Conservation (phyloP, 2,113 vertebrate species). For the Mormoops blainvillei region DNA sequence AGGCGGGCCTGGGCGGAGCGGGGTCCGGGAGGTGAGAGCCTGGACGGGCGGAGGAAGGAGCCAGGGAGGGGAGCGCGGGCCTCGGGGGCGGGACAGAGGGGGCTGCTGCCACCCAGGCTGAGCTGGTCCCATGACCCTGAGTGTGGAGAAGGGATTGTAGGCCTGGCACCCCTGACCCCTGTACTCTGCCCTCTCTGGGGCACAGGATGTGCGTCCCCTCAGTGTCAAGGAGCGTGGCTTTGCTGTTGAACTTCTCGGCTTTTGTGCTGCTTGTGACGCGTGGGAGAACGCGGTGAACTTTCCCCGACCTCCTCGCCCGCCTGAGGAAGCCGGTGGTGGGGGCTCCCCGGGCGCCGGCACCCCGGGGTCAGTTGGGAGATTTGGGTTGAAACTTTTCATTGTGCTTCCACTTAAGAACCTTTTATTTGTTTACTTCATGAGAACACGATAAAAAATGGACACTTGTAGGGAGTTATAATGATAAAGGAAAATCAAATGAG, state of each 20-base stretch:
- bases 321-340: background rate
- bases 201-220: rapidly evolving
- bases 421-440: background rate
- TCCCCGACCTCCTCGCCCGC: background rate
- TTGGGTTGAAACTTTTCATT: background rate
- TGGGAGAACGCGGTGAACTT: rapidly evolving
- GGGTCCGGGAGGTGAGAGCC: background rate
- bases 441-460: background rate
- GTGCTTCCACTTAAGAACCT: background rate
- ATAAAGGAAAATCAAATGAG: background rate
- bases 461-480: background rate
- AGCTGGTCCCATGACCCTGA: background rate
- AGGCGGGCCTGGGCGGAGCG: background rate
- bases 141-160: background rate
- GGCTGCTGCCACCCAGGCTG: background rate
- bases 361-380: background rate
- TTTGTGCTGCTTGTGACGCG: rapidly evolving
- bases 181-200: rapidly evolving
- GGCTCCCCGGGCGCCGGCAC: background rate
- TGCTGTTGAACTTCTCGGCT: background rate
- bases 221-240: rapidly evolving
- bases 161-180: rapidly evolving
- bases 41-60: background rate
- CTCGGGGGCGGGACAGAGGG: rapidly evolving
- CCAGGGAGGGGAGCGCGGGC: background rate